phyloP scores from a whole-genome alignment of 2,888 invertebrate genomes.

The Baccha elongata region DNA sequence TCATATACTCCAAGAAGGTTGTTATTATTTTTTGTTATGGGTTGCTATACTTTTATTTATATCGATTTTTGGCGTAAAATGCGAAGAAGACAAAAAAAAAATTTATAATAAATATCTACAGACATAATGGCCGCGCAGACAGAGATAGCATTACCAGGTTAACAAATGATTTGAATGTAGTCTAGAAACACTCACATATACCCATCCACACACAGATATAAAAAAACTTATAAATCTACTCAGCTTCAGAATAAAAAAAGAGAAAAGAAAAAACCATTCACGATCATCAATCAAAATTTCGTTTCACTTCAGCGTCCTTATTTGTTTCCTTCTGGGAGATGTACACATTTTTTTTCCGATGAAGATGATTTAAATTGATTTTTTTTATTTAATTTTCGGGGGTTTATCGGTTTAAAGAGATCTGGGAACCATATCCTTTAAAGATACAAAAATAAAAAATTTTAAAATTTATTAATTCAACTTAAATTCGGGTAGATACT shows the following conservation, averaged over 20 bases:
- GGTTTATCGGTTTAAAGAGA: slow-evolving; percentile 67
- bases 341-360: slow-evolving; percentile 36
- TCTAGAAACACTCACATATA: slow-evolving; percentile 55
- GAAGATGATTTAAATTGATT: slow-evolving; percentile 55
- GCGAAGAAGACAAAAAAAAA: not conserved
- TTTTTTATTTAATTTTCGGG: slow-evolving; percentile 38
- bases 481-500: too few species aligned
- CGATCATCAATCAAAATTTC: slow-evolving; percentile 76
- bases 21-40: not conserved
- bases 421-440: slow-evolving; percentile 39
- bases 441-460: slow-evolving; percentile 22
- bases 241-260: slow-evolving; percentile 25
- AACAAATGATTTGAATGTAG: slow-evolving; percentile 62
- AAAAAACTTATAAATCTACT: slow-evolving; percentile 34
- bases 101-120: slow-evolving; percentile 71
- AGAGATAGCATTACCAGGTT: slow-evolving; percentile 74
- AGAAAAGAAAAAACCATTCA: slow-evolving; percentile 71
- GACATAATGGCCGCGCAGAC: slow-evolving; percentile 74
- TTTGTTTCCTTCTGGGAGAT: slow-evolving; percentile 51
- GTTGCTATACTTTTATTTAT: slow-evolving; percentile 3
- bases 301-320: slow-evolving; percentile 72
- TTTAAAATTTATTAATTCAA: too few species aligned
- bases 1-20: not conserved
- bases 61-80: slow-evolving; percentile 22
- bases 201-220: not conserved